phyloP scores from a whole-genome alignment of 2,797 vertebrate species.

The Coilia nasus region DNA sequence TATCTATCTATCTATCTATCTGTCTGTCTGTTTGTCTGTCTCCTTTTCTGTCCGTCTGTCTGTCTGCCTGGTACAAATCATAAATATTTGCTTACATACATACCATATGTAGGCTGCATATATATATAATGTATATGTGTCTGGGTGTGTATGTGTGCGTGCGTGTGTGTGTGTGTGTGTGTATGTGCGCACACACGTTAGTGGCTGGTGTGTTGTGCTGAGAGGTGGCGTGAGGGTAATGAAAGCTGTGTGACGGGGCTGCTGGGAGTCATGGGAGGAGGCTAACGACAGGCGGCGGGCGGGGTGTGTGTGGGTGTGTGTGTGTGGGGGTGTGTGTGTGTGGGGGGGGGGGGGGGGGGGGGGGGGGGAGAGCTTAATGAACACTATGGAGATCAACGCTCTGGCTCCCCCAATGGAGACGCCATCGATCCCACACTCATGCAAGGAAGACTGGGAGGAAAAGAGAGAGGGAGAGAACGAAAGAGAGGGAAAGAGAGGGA shows the following conservation, averaged over 20 bases:
- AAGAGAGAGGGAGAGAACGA: too few relatives aligned
- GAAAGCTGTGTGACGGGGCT: constrained; percentile 61
- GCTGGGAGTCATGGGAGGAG: constrained; percentile 81
- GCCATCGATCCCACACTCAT: constrained; percentile 45
- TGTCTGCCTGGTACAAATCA: too few relatives aligned
- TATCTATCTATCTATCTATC: too few relatives aligned
- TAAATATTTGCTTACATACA: too few relatives aligned
- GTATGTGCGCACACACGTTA: background rate
- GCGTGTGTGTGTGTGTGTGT: background rate
- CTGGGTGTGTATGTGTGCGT: background rate
- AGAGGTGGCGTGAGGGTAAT: background rate
- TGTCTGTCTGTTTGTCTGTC: too few relatives aligned
- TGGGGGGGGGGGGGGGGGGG: constrained; percentile 62
- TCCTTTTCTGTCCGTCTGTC: too few relatives aligned
- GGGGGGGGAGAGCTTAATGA: constrained; percentile 79
- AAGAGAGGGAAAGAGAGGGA: too few relatives aligned
- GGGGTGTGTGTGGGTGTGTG: constrained; percentile 28
- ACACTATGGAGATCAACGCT: constrained; percentile 85
- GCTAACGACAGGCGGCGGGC: constrained; percentile 81
- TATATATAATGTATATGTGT: background rate
- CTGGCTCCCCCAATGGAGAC: constrained; percentile 66
- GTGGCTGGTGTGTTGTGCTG: background rate
- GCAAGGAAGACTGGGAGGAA: constrained; percentile 26
- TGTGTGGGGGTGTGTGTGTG: background rate
- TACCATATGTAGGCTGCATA: background rate